Evolutionary conservation across 2,888 invertebrate genomes (phyloP).

Genomic region (Orthosia incerta): DNA sequence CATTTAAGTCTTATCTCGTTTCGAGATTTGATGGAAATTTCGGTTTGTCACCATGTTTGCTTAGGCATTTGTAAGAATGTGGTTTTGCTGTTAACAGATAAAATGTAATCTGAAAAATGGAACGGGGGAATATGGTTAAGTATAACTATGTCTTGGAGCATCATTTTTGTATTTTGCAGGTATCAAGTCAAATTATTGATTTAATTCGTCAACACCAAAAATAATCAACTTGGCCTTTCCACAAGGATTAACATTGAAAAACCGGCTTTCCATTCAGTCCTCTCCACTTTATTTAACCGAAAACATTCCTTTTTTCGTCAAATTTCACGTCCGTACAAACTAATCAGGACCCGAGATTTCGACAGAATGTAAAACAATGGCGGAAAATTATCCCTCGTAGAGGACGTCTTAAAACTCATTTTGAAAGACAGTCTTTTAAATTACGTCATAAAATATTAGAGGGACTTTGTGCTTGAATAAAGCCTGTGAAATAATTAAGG

Average conservation of each 20-base stretch:
- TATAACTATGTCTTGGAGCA: background rate
- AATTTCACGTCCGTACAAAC: constrained; percentile 65
- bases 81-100: background rate
- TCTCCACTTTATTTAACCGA: constrained; percentile 1
- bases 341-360: constrained; percentile 65
- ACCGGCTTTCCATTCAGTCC: background rate
- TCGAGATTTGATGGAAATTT: constrained; percentile 58
- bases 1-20: constrained; percentile 70
- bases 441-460: constrained; percentile 86
- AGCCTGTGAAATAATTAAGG: constrained; percentile 87
- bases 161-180: background rate
- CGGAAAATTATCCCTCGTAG: constrained; percentile 71
- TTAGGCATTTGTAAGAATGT: constrained; percentile 9
- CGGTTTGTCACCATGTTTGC: constrained; percentile 40
- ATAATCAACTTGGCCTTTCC: background rate
- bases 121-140: background rate
- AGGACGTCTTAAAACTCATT: constrained; percentile 77
- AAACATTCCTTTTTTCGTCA: constrained; percentile 22
- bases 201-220: background rate
- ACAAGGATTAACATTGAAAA: constrained; percentile 6
- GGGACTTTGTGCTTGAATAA: constrained; percentile 79
- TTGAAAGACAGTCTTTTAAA: constrained; percentile 82
- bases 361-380: constrained; percentile 69
- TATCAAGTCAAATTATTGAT: background rate
- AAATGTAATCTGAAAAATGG: background rate